Evolutionary conservation across 2,797 vertebrate species (phyloP).

Genomic region (Hypotaenidia okinawae): DNA sequence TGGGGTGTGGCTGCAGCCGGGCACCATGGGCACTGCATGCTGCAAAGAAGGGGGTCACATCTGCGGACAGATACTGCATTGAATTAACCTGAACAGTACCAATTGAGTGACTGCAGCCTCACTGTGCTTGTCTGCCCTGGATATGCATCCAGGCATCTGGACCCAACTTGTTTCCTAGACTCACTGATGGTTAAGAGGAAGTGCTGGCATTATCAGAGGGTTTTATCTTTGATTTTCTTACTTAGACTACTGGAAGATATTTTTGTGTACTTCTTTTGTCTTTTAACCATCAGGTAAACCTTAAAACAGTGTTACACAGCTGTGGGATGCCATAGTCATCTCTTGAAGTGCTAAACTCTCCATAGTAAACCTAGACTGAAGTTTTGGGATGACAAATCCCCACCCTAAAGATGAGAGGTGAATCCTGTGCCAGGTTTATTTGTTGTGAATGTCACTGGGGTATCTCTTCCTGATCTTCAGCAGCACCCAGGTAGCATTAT

Average conservation of each 20-base stretch:
- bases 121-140: not conserved
- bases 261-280: not conserved
- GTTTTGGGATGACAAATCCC: not conserved
- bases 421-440: not conserved
- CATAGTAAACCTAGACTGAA: accelerated
- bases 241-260: not conserved
- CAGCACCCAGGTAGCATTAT: not conserved
- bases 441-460: not conserved
- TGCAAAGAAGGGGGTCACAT: not conserved
- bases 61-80: accelerated
- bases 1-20: not conserved
- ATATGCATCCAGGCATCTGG: not conserved
- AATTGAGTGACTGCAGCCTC: not conserved
- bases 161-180: not conserved
- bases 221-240: not conserved
- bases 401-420: not conserved
- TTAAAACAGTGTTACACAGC: not conserved
- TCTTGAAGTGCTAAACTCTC: not conserved
- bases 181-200: too few relatives aligned
- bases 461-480: not conserved
- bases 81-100: not conserved
- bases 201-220: not conserved
- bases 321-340: not conserved
- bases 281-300: not conserved
- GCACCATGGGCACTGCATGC: accelerated